Percentiles rank a stretch among this genome's conserved stretches.
These are phyloP conservation scores for Babyrousa celebensis DNA, from an alignment of 2,797 vertebrate genomes.

Conservation along the genomic window DNA sequence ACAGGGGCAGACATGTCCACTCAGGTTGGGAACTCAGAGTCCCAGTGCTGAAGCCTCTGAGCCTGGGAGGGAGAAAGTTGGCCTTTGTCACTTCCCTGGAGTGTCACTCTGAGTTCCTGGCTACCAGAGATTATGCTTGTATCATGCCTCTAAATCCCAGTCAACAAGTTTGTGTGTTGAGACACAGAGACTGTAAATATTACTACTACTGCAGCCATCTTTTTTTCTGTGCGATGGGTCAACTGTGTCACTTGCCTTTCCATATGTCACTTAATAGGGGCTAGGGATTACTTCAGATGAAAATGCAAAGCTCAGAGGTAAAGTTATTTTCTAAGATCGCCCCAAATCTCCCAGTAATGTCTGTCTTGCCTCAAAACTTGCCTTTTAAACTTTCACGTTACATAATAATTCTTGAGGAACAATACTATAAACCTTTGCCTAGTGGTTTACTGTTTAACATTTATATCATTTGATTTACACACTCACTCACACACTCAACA, in stretches of 20 bases:
- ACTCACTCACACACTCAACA: neutral
- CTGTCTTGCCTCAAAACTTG: neutral
- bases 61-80: neutral
- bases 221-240: neutral
- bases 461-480: neutral
- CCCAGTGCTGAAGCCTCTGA: neutral
- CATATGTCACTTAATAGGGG: neutral
- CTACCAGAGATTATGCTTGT: neutral
- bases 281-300: neutral
- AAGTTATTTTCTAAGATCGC: slow-evolving; percentile 4
- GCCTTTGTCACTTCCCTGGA: slow-evolving; percentile 25
- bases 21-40: neutral
- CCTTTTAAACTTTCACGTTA: neutral
- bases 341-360: neutral
- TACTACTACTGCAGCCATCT: neutral
- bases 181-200: neutral
- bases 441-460: neutral
- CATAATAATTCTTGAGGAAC: neutral
- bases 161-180: neutral
- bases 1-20: neutral
- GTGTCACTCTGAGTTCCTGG: neutral
- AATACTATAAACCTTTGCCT: neutral
- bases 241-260: neutral
- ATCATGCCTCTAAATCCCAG: neutral
- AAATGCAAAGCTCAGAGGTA: neutral